Evolutionary conservation across 2,888 invertebrate genomes (phyloP).

Genomic region (Melanostoma scalare): DNA sequence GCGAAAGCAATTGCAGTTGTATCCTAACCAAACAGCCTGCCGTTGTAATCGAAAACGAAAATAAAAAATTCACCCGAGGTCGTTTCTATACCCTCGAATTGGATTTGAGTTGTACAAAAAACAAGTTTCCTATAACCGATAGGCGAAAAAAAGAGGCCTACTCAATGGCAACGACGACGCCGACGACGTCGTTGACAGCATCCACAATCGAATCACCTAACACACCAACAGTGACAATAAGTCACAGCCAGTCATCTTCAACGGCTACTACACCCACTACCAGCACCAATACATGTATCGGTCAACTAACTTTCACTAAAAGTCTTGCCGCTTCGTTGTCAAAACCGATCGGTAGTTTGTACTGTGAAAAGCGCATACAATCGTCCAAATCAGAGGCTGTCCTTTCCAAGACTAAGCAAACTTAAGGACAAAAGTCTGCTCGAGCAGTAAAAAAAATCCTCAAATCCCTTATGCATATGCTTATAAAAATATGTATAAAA

Average conservation of each 20-base stretch:
- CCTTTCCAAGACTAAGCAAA: constrained; percentile 73
- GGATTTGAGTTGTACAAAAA: constrained; percentile 84
- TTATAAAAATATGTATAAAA: constrained; percentile 34
- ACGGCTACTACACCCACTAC: constrained; percentile 57
- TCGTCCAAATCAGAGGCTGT: constrained; percentile 81
- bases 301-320: constrained; percentile 77
- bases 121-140: constrained; percentile 84
- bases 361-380: constrained; percentile 81
- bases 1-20: constrained; percentile 46
- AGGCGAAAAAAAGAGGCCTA: constrained; percentile 75
- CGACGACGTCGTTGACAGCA: constrained; percentile 31
- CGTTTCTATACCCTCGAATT: constrained; percentile 82
- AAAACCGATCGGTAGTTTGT: constrained; percentile 80
- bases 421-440: constrained; percentile 25
- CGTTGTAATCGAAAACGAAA: constrained; percentile 77
- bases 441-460: not conserved
- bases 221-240: constrained; percentile 12
- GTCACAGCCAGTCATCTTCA: constrained; percentile 42
- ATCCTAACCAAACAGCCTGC: constrained; percentile 43
- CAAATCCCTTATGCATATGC: constrained; percentile 44
- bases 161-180: constrained; percentile 23
- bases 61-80: constrained; percentile 79
- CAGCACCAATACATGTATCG: constrained; percentile 41
- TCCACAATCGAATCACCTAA: constrained; percentile 32
- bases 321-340: constrained; percentile 80